phyloP scores from a whole-genome alignment of 2,888 invertebrate genomes.

The Lycia hirtaria region DNA sequence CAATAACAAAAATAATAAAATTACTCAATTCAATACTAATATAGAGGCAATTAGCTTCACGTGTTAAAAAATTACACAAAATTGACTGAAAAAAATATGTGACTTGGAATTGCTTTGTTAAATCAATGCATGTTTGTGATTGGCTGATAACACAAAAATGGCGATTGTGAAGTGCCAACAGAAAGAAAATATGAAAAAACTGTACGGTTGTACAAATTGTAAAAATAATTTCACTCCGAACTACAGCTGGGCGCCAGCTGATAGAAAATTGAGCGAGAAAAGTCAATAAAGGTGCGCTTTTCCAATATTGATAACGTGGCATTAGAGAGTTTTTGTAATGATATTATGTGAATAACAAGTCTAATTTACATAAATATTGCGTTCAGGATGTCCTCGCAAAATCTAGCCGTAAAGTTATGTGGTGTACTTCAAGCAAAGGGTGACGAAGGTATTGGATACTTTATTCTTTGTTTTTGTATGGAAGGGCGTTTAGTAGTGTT shows the following conservation, averaged over 20 bases:
- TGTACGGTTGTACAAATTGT: conserved; percentile 56
- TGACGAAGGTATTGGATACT: conserved; percentile 71
- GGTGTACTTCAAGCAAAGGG: conserved; percentile 80
- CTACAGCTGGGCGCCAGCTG: conserved; percentile 83
- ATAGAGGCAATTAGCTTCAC: too few species aligned
- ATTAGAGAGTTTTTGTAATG: conserved; percentile 45
- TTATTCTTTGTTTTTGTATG: conserved; percentile 34
- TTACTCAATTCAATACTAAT: too few species aligned
- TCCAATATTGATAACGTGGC: conserved; percentile 60
- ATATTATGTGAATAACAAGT: conserved; percentile 53
- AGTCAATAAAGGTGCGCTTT: conserved; percentile 69
- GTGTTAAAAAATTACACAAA: neutral
- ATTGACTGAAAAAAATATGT: conserved; percentile 24
- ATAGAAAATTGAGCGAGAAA: conserved; percentile 77
- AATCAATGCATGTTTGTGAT: conserved; percentile 57
- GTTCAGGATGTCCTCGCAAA: conserved; percentile 72
- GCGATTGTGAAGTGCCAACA: conserved; percentile 49
- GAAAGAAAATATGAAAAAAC: conserved; percentile 39
- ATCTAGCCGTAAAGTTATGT: conserved; percentile 86
- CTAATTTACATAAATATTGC: conserved; percentile 44
- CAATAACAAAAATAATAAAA: too few species aligned
- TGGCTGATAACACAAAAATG: conserved; percentile 54
- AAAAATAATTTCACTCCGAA: conserved; percentile 59
- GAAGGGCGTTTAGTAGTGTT: conserved; percentile 10
- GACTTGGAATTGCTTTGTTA: conserved; percentile 50